These are phyloP conservation scores for Sphinx pinastri DNA, from an alignment of 2,888 invertebrate species.

Conservation along the genomic window DNA sequence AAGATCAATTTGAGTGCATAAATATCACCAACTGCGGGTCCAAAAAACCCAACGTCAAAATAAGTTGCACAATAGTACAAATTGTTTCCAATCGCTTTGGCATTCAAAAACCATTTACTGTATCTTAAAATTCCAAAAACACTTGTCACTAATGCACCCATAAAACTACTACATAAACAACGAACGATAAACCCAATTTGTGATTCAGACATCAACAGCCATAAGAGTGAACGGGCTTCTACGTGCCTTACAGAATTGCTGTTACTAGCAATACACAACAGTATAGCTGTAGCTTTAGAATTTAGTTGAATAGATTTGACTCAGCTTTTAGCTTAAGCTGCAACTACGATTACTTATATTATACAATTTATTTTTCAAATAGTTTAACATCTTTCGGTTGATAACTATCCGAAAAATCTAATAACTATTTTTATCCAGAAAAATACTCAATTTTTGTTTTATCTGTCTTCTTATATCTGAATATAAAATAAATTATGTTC, in stretches of 20 bases:
- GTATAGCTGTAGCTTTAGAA: constrained; percentile 5
- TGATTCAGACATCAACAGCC: constrained; percentile 23
- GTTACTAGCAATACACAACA: constrained; percentile 15
- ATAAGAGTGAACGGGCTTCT: constrained; percentile 11
- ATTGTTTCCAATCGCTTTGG: constrained; percentile 15
- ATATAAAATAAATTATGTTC: no score
- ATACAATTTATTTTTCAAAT: no score
- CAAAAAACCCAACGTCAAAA: not conserved
- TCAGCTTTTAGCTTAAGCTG: not conserved
- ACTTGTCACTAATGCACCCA: constrained; percentile 20
- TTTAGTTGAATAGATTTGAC: not conserved
- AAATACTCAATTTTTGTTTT: no score
- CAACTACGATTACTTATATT: no score
- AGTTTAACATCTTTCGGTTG: no score
- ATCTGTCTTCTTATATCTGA: no score
- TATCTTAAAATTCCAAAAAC: constrained; percentile 20
- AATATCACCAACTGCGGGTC: not conserved
- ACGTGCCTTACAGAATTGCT: constrained; percentile 28
- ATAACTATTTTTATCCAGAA: no score
- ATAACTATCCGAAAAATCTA: no score
- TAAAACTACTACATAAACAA: constrained; percentile 17
- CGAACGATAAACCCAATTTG: constrained; percentile 22
- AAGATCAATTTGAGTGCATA: not conserved
- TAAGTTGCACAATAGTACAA: not conserved
- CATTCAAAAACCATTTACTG: constrained; percentile 13